A percentile compares a stretch with the other conserved stretches of the same genome.
Evolutionary conservation across 2,113 vertebrate genomes (phyloP).

Genomic region (Chloebia gouldiae): DNA sequence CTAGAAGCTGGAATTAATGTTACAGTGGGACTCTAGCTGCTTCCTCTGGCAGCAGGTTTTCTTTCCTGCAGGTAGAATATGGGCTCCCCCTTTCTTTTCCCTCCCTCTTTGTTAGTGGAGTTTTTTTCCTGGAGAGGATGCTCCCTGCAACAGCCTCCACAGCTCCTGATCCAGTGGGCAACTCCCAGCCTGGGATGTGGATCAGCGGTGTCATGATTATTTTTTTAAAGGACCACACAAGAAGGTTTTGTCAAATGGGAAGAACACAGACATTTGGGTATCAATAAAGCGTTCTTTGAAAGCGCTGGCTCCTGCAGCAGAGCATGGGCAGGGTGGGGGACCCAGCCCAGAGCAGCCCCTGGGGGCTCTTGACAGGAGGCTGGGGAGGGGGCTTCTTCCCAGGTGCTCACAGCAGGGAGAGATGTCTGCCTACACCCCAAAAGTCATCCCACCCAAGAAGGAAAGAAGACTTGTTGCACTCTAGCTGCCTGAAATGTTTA

Average conservation of each 20-base stretch:
- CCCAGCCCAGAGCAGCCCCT: fast-evolving
- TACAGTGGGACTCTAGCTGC: background rate
- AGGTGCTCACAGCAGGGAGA: background rate
- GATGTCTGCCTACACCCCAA: background rate
- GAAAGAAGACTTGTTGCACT: background rate
- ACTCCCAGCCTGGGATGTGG: background rate
- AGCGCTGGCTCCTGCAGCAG: background rate
- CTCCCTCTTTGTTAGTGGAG: background rate
- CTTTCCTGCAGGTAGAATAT: conserved; percentile 4
- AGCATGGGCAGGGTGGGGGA: fast-evolving
- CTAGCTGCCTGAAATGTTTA: conserved; percentile 58
- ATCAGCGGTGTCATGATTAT: background rate
- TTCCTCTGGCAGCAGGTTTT: background rate
- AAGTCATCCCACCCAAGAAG: background rate
- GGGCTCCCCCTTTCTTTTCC: background rate
- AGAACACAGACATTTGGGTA: conserved; percentile 49
- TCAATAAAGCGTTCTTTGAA: conserved; percentile 79
- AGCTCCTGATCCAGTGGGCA: background rate
- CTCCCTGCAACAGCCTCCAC: background rate
- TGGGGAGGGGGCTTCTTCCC: background rate
- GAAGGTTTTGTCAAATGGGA: conserved; percentile 64
- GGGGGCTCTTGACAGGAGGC: background rate
- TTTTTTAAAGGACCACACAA: conserved; percentile 75
- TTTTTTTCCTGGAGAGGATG: background rate
- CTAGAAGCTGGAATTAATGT: conserved; percentile 49